These are phyloP conservation scores for Bubo scandiacus DNA, from an alignment of 2,113 vertebrate species.

Conservation along the genomic window DNA sequence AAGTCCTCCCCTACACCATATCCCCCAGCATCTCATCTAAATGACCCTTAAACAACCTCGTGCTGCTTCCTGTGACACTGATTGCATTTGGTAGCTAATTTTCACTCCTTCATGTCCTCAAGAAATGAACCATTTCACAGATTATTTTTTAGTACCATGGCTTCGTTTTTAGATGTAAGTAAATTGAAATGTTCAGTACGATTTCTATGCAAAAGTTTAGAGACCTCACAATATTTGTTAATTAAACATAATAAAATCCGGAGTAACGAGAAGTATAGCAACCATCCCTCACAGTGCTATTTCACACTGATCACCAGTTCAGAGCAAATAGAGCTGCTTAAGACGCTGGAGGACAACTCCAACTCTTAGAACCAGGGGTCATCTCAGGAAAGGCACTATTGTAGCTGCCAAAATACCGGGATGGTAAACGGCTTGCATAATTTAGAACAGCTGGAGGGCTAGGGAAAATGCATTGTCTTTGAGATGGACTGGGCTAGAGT, in stretches of 20 bases:
- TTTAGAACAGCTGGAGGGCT: background rate
- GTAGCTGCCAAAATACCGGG: background rate
- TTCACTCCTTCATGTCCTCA: background rate
- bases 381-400: background rate
- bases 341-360: background rate
- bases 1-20: no score
- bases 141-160: background rate
- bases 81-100: background rate
- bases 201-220: background rate
- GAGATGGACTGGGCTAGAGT: background rate
- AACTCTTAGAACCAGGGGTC: background rate
- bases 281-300: background rate
- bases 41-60: no score
- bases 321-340: background rate
- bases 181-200: background rate
- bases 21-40: no score
- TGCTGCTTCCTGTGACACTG: background rate
- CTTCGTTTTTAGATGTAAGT: background rate
- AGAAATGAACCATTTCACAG: background rate
- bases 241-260: background rate
- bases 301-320: background rate
- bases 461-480: background rate
- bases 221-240: background rate
- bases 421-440: background rate
- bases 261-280: background rate